Evolutionary conservation across 30 jellyfish, hydroid and myxozoan genomes (phyloP).

Genomic region (Cassiopea andromeda): DNA sequence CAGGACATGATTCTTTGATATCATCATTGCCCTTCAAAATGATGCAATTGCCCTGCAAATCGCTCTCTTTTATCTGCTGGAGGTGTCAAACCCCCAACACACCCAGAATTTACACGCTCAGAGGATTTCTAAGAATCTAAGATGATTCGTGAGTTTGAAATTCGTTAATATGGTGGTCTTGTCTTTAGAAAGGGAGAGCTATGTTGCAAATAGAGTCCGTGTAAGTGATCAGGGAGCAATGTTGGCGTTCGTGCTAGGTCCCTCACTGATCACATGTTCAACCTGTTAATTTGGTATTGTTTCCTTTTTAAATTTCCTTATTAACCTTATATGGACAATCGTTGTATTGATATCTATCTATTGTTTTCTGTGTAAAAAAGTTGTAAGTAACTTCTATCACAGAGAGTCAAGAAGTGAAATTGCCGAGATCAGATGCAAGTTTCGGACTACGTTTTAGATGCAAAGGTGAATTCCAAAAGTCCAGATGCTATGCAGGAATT

Average conservation of each 20-base stretch:
- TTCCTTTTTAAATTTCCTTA: background rate
- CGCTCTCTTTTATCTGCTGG: too few species aligned
- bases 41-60: background rate
- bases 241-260: background rate
- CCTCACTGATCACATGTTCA: background rate
- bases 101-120: background rate
- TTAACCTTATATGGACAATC: background rate
- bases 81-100: too few species aligned
- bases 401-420: background rate
- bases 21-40: background rate
- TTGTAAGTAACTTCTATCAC: background rate
- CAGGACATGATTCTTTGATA: too few species aligned
- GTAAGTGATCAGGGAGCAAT: background rate
- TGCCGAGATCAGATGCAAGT: background rate
- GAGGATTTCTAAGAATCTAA: background rate
- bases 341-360: background rate
- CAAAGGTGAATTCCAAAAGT: background rate
- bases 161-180: background rate
- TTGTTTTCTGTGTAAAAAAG: background rate
- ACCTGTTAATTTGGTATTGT: background rate
- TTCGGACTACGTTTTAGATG: background rate
- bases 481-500: background rate
- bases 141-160: background rate
- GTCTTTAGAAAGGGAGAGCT: background rate
- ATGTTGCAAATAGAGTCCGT: background rate